Evolutionary conservation across 2,888 invertebrate species (phyloP).

Genomic region (Quadriops clusia): DNA sequence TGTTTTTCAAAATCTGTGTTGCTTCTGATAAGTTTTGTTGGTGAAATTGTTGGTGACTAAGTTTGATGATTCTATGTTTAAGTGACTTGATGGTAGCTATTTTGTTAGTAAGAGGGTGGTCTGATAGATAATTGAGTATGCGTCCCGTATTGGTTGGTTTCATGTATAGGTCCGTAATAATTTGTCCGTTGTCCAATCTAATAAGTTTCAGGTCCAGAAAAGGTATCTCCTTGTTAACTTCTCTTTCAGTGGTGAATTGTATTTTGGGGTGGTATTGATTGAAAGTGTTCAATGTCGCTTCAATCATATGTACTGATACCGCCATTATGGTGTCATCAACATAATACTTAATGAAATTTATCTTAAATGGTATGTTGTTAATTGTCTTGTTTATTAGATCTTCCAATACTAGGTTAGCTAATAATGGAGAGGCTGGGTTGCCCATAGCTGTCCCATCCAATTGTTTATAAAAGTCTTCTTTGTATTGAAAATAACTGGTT

Average conservation of each 20-base stretch:
- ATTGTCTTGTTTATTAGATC: too few relatives aligned
- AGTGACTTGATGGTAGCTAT: too few relatives aligned
- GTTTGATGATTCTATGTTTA: not conserved
- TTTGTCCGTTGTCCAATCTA: too few relatives aligned
- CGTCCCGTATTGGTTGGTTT: too few relatives aligned
- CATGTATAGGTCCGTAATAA: too few relatives aligned
- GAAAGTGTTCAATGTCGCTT: too few relatives aligned
- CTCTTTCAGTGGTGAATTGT: not conserved
- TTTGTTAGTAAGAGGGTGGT: too few relatives aligned
- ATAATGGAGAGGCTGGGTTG: slow-evolving; percentile 1
- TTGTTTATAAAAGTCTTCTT: not conserved
- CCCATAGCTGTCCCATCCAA: not conserved
- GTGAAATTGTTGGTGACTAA: not conserved
- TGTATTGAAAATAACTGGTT: not conserved
- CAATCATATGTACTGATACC: too few relatives aligned
- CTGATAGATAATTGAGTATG: too few relatives aligned
- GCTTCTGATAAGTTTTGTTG: not conserved
- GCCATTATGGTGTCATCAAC: slow-evolving; percentile 1
- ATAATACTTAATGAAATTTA: too few relatives aligned
- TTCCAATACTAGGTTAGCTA: not conserved
- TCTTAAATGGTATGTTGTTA: too few relatives aligned
- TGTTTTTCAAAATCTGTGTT: not conserved
- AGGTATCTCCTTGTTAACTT: not conserved
- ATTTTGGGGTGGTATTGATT: too few relatives aligned
- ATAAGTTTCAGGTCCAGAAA: slow-evolving; percentile 1